Base-by-base conservation (phyloP, 2,113 vertebrate species). In the Anhinga anhinga region DNA sequence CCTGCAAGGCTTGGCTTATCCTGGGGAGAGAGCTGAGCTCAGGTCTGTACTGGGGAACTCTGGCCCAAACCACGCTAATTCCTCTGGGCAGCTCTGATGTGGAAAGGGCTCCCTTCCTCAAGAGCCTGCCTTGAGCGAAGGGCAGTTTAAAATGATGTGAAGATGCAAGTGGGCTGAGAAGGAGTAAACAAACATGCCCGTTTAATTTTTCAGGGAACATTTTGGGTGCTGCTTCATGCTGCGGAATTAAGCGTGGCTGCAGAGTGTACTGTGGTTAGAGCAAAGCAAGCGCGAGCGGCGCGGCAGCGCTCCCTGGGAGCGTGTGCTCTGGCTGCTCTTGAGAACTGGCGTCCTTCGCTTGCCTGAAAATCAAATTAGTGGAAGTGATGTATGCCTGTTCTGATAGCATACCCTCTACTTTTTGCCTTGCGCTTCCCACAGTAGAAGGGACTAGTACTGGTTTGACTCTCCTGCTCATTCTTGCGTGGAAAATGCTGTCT, bases 361-460 rank as follows among this genome's bases (percentile, higher is more conserved):
- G 56, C 87, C 96, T 95, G 62, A 56, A 94, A 93, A 63, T 91
- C 44, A 55, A 72, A 82, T 42, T 84, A 8, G 32, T 90, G 94
- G 73, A 70, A 79, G 84, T 77, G 72, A 63, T 87, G 65, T 56
- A 50, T 90, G 71, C 92, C 90, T 95, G 74, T 92, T 95, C 91
- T 96, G 88, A 96, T 97, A 91, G 94, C 69, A 47, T 91, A 38
- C 96, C 96, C 86, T 98, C 97, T 98, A 83, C 96, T 97, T 94
- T 95, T 93, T 97, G 56, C 95, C 97, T 94, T 95, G 95, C 98
- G 97, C 97, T 97, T 96, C 97, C 97, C 92, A 82, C 91, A 94
- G 97, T 91, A 97, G 98, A 98, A 97, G 98, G 98, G 92, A 95
- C 96, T 88, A 87, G 96, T 91, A 97, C 98, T 98, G 98, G 97